A percentile compares a stretch with the other conserved stretches of the same genome.
These are phyloP conservation scores for Heteronetta atricapilla DNA, from an alignment of 2,113 vertebrate species.

Conservation along the genomic window DNA sequence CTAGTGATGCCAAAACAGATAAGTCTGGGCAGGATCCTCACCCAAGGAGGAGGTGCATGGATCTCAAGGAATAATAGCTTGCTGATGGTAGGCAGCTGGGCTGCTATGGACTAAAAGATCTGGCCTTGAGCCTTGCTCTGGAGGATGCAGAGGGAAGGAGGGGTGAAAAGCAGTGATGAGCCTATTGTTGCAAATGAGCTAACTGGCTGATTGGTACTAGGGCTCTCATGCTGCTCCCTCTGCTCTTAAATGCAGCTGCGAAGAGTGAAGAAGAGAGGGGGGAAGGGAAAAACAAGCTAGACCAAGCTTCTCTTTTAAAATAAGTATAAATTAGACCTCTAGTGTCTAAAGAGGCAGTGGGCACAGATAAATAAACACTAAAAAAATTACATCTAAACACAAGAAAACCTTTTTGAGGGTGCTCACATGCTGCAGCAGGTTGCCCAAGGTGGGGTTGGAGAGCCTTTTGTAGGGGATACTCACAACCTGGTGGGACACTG, in stretches of 20 bases:
- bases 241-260: slow-evolving; percentile 5
- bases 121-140: slow-evolving; percentile 15
- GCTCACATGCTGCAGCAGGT: neutral
- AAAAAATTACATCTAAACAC: neutral
- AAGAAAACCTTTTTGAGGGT: neutral
- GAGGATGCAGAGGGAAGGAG: neutral
- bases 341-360: neutral
- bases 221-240: neutral
- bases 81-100: slow-evolving; percentile 35
- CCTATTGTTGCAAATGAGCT: neutral
- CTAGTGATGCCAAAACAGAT: neutral
- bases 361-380: neutral
- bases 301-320: neutral
- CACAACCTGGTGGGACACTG: accelerated
- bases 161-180: slow-evolving; percentile 22
- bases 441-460: neutral
- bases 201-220: neutral
- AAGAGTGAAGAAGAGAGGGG: neutral
- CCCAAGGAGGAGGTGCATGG: neutral
- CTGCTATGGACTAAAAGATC: neutral
- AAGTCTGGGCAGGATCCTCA: neutral
- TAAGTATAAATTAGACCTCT: neutral
- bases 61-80: neutral
- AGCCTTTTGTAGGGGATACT: neutral
- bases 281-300: neutral